Evolutionary conservation across 2,797 vertebrate species (phyloP).

Genomic region (Smutsia gigantea): DNA sequence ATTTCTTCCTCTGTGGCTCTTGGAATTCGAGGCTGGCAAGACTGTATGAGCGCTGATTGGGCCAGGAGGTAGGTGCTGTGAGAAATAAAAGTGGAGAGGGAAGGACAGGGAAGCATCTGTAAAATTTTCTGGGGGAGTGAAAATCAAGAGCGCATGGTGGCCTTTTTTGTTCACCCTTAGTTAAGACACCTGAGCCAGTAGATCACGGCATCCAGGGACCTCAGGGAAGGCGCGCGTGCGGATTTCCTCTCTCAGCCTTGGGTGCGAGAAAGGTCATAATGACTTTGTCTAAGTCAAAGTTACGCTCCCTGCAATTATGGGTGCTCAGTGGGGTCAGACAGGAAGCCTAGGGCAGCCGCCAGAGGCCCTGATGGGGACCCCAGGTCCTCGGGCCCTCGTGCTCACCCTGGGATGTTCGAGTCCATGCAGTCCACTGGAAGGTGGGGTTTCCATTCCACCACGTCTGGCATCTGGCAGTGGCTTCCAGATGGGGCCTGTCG

Average conservation of each 20-base stretch:
- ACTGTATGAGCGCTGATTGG: accelerated
- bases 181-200: neutral
- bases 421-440: accelerated
- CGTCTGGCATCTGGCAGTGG: accelerated
- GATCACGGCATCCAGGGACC: accelerated
- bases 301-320: neutral
- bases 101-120: accelerated
- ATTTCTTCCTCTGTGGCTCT: neutral
- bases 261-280: neutral
- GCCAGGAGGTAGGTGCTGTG: neutral
- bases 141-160: accelerated
- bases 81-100: neutral
- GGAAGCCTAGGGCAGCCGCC: neutral
- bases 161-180: neutral
- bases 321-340: accelerated
- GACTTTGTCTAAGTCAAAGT: too few species aligned
- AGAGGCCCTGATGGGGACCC: neutral
- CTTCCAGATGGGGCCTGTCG: neutral
- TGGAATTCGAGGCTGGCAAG: neutral
- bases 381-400: neutral
- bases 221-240: accelerated
- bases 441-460: accelerated
- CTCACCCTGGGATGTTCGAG: too few species aligned
- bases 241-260: neutral
- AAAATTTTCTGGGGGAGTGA: neutral